Conservation (phyloP, 2,113 vertebrate species). For the Arothron firmamentum region DNA sequence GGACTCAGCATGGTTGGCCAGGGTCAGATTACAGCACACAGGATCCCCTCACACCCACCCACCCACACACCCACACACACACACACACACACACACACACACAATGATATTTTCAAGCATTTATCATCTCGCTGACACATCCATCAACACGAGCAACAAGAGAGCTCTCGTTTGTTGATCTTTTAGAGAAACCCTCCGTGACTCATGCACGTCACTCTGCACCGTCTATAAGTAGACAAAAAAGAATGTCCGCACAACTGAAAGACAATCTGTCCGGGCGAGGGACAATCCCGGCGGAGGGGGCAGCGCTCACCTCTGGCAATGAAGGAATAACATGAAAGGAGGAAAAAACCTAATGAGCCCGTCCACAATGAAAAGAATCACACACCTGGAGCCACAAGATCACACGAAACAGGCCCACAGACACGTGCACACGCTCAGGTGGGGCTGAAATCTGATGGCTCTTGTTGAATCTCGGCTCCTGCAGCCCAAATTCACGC, state of each 20-base stretch:
- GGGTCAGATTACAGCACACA: constrained; percentile 57
- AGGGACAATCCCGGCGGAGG: not conserved
- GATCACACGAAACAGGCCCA: no score
- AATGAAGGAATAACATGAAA: not conserved
- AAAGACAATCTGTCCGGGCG: constrained; percentile 8
- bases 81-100: not conserved
- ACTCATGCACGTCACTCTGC: constrained; percentile 38
- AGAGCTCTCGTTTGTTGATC: constrained; percentile 25
- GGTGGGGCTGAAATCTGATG: not conserved
- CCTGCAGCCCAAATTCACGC: no score
- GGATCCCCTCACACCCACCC: constrained; percentile 37
- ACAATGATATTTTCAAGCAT: constrained; percentile 18
- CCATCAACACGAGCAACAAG: constrained; percentile 31
- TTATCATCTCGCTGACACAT: constrained; percentile 36
- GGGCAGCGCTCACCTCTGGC: not conserved
- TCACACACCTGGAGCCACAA: not conserved
- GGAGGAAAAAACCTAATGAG: not conserved
- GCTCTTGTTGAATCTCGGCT: not conserved
- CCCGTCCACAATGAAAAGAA: not conserved
- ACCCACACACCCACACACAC: no score
- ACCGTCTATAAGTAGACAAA: not conserved
- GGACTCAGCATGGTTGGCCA: constrained; percentile 50
- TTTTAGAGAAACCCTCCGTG: constrained; percentile 15
- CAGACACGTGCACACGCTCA: no score
- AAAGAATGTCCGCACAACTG: not conserved